These are phyloP conservation scores for Diuraphis noxia DNA, from an alignment of 1,140 invertebrate species.

Conservation along the genomic window DNA sequence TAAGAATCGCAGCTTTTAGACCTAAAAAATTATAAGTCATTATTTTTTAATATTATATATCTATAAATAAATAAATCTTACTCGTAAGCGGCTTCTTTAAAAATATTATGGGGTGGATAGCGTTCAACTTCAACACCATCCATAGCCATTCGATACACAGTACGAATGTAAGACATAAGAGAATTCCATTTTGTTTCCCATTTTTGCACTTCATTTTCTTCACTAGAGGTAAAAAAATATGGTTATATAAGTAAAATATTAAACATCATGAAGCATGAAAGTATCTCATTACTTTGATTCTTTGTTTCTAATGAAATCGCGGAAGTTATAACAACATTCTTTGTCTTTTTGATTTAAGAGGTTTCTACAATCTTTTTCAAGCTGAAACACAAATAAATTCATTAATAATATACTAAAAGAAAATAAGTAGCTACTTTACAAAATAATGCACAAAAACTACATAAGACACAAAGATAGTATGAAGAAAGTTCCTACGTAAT, in stretches of 20 bases:
- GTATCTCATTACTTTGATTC: constrained; percentile 8
- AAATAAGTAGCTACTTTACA: background rate
- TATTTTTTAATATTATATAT: background rate
- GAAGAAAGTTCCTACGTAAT: too few relatives aligned
- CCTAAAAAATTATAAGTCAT: constrained; percentile 60
- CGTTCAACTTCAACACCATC: constrained; percentile 58
- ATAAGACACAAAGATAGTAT: too few relatives aligned
- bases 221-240: background rate
- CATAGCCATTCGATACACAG: constrained; percentile 62
- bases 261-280: background rate
- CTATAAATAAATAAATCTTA: constrained; percentile 55
- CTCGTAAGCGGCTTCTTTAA: constrained; percentile 59
- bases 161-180: constrained; percentile 63
- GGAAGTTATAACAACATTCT: background rate
- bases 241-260: background rate
- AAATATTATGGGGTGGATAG: constrained; percentile 56
- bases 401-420: background rate
- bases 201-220: constrained; percentile 30
- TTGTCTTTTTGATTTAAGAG: constrained; percentile 13
- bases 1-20: constrained; percentile 67
- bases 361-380: constrained; percentile 7
- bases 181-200: constrained; percentile 64
- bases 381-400: background rate
- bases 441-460: background rate
- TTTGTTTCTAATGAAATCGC: constrained; percentile 4